These are phyloP conservation scores for Xestobium rufovillosum DNA, from an alignment of 2,888 invertebrate species.

Conservation along the genomic window DNA sequence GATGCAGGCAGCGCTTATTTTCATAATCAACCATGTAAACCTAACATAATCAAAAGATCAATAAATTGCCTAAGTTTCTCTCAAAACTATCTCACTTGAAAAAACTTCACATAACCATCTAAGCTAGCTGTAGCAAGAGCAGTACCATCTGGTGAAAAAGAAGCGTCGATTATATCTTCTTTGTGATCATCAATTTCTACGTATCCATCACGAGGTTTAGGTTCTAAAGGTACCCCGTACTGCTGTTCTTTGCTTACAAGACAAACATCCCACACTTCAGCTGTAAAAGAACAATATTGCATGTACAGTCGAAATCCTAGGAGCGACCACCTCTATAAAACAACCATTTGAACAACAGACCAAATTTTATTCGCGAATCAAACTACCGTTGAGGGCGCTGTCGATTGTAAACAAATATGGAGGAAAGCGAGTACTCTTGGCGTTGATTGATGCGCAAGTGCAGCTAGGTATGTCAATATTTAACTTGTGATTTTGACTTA, in stretches of 20 bases:
- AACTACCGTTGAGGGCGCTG: too few species aligned
- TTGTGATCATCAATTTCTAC: conserved; percentile 54
- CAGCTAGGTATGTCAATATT: too few species aligned
- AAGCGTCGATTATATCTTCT: conserved; percentile 70
- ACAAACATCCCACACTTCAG: conserved; percentile 50
- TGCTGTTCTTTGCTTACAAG: conserved; percentile 43
- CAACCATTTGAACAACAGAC: too few species aligned
- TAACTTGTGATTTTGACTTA: too few species aligned
- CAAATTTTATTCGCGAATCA: conserved; percentile 1
- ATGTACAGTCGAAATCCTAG: conserved; percentile 2
- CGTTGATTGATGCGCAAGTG: too few species aligned
- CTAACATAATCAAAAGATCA: conserved; percentile 84
- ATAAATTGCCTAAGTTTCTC: too few species aligned
- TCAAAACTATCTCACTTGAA: conserved; percentile 61
- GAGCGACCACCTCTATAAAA: too few species aligned
- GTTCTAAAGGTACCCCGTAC: conserved; percentile 37
- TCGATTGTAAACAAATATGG: too few species aligned
- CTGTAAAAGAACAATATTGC: conserved; percentile 34
- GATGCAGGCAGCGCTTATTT: conserved; percentile 77
- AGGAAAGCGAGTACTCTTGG: too few species aligned
- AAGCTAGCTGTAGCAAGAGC: conserved; percentile 84
- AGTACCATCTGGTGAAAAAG: conserved; percentile 90
- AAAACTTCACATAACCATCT: conserved; percentile 89
- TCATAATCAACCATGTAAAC: conserved; percentile 63
- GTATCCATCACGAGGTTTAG: conserved; percentile 44